Evolutionary conservation across 1,140 invertebrate species (phyloP).

Genomic region (Heliconius congener): DNA sequence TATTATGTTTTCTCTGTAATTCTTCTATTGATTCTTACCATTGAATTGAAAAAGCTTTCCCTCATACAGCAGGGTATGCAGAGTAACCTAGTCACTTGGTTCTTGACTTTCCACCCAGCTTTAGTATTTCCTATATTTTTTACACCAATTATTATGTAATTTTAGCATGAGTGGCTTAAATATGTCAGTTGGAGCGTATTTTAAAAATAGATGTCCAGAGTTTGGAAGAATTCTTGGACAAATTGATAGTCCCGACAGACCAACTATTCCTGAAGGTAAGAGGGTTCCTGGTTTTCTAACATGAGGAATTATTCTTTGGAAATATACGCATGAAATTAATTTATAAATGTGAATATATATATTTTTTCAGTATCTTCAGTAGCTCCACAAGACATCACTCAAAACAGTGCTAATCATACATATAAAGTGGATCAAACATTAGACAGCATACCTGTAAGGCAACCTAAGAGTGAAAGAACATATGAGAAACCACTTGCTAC

Average conservation of each 20-base stretch:
- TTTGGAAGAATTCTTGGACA: constrained; percentile 59
- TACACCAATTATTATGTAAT: constrained; percentile 1
- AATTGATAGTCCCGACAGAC: constrained; percentile 62
- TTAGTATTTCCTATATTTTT: no score
- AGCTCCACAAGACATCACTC: constrained; percentile 24
- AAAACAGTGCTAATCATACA: constrained; percentile 39
- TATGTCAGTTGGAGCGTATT: constrained; percentile 67
- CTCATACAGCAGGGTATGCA: no score
- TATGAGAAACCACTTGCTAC: constrained; percentile 33
- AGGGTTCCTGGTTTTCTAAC: not conserved
- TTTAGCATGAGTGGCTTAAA: constrained; percentile 60
- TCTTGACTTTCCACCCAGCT: no score
- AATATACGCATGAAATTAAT: no score
- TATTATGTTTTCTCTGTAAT: no score
- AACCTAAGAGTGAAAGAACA: constrained; percentile 46
- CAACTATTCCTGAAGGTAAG: constrained; percentile 63
- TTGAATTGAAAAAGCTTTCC: no score
- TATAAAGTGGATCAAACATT: constrained; percentile 60
- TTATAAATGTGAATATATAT: not conserved
- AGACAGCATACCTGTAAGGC: constrained; percentile 65
- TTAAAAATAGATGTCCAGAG: constrained; percentile 64
- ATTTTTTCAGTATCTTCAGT: constrained; percentile 52
- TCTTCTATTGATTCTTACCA: no score
- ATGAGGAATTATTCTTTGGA: not conserved
- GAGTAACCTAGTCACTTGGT: no score